Conservation (phyloP, 2,888 invertebrate species). For the Eumerus sabulonum region DNA sequence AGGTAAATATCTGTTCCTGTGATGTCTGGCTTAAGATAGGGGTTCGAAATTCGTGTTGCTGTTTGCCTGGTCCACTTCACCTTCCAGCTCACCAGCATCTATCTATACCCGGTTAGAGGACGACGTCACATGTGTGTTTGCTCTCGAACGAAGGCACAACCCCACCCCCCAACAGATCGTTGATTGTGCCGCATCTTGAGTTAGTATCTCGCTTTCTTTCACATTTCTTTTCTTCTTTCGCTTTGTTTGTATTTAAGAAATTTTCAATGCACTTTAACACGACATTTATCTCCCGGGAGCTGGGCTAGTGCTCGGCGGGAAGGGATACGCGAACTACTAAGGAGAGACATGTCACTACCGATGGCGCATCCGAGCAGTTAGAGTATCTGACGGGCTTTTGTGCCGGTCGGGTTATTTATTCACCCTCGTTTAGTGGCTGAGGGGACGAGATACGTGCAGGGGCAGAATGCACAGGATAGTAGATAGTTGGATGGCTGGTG, state of each 20-base stretch:
- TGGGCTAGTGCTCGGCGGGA: background rate
- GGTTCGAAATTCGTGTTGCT: constrained; percentile 53
- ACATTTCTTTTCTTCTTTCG: constrained; percentile 6
- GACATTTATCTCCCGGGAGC: constrained; percentile 46
- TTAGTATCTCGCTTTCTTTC: background rate
- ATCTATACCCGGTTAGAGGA: background rate
- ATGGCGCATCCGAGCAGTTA: constrained; percentile 9
- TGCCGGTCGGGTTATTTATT: constrained; percentile 59
- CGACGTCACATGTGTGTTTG: background rate
- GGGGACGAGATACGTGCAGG: constrained; percentile 49
- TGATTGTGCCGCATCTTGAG: constrained; percentile 16
- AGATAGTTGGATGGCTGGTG: constrained; percentile 54
- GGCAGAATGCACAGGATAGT: constrained; percentile 43
- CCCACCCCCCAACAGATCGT: too few species aligned
- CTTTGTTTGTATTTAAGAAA: constrained; percentile 26
- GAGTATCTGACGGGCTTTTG: constrained; percentile 34
- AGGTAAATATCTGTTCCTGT: constrained; percentile 54
- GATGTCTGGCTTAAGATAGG: constrained; percentile 48
- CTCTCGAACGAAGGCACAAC: too few species aligned
- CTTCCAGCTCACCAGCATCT: constrained; percentile 46
- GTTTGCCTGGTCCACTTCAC: constrained; percentile 65
- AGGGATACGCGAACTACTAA: too few species aligned
- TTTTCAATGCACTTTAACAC: constrained; percentile 62
- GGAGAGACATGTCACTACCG: background rate
- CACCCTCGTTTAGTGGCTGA: constrained; percentile 49